These are phyloP conservation scores for Cotesia congregata DNA, from an alignment of 2,888 invertebrate genomes.

Conservation along the genomic window DNA sequence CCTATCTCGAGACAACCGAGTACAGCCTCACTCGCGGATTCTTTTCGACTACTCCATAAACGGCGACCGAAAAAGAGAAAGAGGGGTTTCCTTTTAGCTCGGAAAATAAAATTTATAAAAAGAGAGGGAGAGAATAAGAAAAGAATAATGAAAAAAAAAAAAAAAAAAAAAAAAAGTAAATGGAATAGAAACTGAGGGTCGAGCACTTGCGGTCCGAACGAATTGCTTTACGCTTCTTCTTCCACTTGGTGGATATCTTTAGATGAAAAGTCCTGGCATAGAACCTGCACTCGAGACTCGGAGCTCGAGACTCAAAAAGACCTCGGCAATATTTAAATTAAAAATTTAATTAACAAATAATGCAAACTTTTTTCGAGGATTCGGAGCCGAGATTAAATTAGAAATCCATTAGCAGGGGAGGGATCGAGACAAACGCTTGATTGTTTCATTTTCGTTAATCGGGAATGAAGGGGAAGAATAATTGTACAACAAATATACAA, in stretches of 20 bases:
- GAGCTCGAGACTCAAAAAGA: slow-evolving; percentile 2
- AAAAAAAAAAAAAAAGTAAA: slow-evolving; percentile 30
- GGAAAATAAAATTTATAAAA: not conserved
- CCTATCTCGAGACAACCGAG: slow-evolving; percentile 5
- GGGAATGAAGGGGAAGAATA: too few species aligned
- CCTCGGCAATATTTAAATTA: slow-evolving; percentile 8
- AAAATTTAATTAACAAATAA: slow-evolving; percentile 31
- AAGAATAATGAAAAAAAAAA: slow-evolving; percentile 22
- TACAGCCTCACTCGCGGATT: slow-evolving; percentile 24
- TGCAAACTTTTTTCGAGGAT: too few species aligned
- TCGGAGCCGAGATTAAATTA: not conserved
- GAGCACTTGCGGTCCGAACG: slow-evolving; percentile 37
- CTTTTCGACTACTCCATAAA: slow-evolving; percentile 33
- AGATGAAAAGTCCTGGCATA: slow-evolving; percentile 36
- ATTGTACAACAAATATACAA: too few species aligned
- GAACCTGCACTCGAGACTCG: slow-evolving; percentile 9
- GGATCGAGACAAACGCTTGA: too few species aligned
- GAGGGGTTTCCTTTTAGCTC: not conserved
- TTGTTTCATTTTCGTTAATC: too few species aligned
- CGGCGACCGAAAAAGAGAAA: slow-evolving; percentile 20
- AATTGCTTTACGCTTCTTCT: slow-evolving; percentile 40
- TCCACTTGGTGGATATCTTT: slow-evolving; percentile 37
- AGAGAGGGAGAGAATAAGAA: slow-evolving; percentile 6
- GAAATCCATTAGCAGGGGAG: slow-evolving; percentile 3
- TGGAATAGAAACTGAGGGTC: slow-evolving; percentile 30